phyloP scores from a whole-genome alignment of 2,888 invertebrate genomes.

The Mesorhabditis belari region DNA sequence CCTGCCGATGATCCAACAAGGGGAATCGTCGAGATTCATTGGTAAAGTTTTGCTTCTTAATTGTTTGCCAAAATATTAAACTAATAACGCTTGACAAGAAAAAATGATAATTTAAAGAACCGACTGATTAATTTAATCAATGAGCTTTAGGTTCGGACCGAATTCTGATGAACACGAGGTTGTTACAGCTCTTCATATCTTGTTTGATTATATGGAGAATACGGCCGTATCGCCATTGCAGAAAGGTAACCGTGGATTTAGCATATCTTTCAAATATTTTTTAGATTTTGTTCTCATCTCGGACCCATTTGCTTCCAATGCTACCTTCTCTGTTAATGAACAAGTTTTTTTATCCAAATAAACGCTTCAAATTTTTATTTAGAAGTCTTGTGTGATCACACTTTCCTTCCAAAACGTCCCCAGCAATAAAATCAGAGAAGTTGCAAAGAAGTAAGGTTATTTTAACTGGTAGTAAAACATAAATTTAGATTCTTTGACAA shows the following conservation, averaged over 20 bases:
- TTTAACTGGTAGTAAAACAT: too few species aligned
- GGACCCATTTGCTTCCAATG: constrained; percentile 38
- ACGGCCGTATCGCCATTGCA: constrained; percentile 80
- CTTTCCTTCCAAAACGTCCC: constrained; percentile 45
- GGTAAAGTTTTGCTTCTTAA: constrained; percentile 33
- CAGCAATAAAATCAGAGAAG: constrained; percentile 28
- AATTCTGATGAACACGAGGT: constrained; percentile 15
- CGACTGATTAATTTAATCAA: not conserved
- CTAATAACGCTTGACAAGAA: not conserved
- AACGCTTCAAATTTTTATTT: too few species aligned
- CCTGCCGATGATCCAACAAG: constrained; percentile 45
- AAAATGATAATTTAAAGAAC: not conserved
- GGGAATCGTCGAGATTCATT: constrained; percentile 42
- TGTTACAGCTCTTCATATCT: constrained; percentile 25
- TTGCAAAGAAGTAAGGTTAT: constrained; percentile 22
- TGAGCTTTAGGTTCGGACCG: constrained; percentile 16
- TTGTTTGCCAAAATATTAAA: not conserved
- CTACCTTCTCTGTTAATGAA: constrained; percentile 8
- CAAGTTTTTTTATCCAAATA: not conserved
- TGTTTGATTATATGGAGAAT: constrained; percentile 63
- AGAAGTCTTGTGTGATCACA: constrained; percentile 26
- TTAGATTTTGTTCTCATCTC: constrained; percentile 38
- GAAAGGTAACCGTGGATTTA: constrained; percentile 38
- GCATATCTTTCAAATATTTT: not conserved
- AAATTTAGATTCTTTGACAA: too few species aligned